These are phyloP conservation scores for Microtus oregoni DNA, from an alignment of 2,113 vertebrate genomes.

Conservation along the genomic window DNA sequence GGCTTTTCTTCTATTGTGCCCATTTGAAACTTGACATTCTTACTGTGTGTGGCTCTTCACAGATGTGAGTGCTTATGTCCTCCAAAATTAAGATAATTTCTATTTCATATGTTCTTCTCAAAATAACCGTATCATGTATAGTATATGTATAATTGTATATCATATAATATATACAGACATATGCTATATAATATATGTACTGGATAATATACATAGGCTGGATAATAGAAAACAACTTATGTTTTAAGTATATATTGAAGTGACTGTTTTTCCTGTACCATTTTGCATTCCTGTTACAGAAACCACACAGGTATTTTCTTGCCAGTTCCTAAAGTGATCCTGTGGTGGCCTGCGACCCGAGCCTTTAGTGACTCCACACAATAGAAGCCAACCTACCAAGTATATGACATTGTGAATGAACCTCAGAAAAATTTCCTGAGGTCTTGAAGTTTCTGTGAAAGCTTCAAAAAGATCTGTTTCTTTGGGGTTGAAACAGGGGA, in stretches of 20 bases:
- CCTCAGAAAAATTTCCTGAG: neutral
- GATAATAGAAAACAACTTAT: neutral
- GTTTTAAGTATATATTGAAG: conserved; percentile 8
- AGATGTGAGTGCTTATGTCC: neutral
- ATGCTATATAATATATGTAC: neutral
- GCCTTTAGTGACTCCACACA: neutral
- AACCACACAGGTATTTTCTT: neutral
- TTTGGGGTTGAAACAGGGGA: neutral
- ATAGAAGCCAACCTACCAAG: neutral
- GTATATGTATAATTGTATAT: neutral
- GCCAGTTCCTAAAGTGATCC: neutral
- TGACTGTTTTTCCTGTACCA: neutral
- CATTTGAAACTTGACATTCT: neutral
- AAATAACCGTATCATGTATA: neutral
- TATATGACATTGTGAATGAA: neutral
- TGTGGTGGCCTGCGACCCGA: too few relatives aligned
- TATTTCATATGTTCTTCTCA: neutral
- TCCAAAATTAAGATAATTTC: neutral
- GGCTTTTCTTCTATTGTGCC: neutral
- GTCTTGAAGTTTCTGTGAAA: neutral
- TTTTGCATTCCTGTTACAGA: conserved; percentile 1
- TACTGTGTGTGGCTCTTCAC: neutral
- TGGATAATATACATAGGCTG: neutral
- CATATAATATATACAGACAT: neutral
- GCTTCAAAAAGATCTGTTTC: neutral